Conservation (phyloP, 2,113 vertebrate species). For the Sturnira hondurensis region DNA sequence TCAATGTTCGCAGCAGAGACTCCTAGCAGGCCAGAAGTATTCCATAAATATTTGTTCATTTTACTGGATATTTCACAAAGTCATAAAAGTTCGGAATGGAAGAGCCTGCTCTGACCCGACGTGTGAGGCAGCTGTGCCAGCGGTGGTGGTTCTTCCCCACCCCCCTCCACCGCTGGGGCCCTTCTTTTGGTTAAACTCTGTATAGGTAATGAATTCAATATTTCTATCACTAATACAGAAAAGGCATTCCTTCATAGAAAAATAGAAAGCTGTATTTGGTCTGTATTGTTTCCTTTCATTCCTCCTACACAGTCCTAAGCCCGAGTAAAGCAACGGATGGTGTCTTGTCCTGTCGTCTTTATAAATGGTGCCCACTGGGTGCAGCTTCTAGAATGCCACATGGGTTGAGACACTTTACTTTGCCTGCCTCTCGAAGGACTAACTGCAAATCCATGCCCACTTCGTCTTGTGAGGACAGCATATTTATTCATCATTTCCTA, state of each 20-base stretch:
- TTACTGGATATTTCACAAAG: neutral
- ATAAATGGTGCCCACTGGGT: neutral
- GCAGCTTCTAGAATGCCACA: neutral
- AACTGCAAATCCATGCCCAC: neutral
- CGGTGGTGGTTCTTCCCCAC: too few species aligned
- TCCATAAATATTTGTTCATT: neutral
- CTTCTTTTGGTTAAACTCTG: neutral
- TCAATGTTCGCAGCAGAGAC: neutral
- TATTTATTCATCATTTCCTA: neutral
- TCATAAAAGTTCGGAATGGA: neutral
- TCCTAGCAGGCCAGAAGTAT: neutral
- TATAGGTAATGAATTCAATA: neutral
- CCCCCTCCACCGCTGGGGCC: neutral
- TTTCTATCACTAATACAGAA: neutral
- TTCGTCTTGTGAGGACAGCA: neutral
- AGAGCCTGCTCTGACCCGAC: too few species aligned
- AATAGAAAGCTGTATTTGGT: neutral
- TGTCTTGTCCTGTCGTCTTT: neutral
- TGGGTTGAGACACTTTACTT: neutral
- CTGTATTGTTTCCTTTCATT: neutral
- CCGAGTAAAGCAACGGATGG: neutral
- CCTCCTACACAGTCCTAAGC: neutral
- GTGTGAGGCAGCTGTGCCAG: neutral
- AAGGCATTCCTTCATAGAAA: neutral
- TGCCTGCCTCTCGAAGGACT: neutral